These are phyloP conservation scores for Melanchra persicariae DNA, from an alignment of 2,888 invertebrate genomes.

Conservation along the genomic window DNA sequence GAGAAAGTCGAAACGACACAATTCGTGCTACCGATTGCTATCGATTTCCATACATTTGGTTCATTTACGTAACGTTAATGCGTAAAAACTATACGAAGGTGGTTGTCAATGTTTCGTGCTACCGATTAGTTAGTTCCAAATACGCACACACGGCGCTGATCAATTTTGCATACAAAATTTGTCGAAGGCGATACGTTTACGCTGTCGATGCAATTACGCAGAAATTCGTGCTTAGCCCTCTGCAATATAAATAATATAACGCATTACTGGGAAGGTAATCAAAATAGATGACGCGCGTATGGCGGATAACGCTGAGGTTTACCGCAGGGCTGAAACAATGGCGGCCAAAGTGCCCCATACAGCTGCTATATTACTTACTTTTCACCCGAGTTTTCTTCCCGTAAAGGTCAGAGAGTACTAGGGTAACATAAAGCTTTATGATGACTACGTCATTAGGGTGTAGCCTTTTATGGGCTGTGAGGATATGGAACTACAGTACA, in stretches of 20 bases:
- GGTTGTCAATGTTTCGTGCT: too few relatives aligned
- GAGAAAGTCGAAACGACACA: too few relatives aligned
- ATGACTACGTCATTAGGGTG: conserved; percentile 40
- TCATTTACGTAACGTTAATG: too few relatives aligned
- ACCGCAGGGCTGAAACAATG: conserved; percentile 54
- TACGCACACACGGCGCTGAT: too few relatives aligned
- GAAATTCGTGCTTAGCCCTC: too few relatives aligned
- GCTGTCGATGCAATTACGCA: too few relatives aligned
- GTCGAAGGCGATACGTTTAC: too few relatives aligned
- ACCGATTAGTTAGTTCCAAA: too few relatives aligned
- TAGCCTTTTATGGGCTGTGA: conserved; percentile 34
- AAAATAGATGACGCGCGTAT: conserved; percentile 82
- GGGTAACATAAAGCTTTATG: conserved; percentile 39
- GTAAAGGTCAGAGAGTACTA: conserved; percentile 56
- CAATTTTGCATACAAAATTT: too few relatives aligned
- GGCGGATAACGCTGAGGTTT: conserved; percentile 72
- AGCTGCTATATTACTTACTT: conserved; percentile 36
- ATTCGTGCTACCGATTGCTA: too few relatives aligned
- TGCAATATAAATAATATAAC: conserved; percentile 55
- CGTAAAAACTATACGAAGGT: too few relatives aligned
- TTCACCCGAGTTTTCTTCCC: conserved; percentile 38
- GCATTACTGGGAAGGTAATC: conserved; percentile 74
- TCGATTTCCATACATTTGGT: too few relatives aligned
- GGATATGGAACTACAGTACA: conserved; percentile 14
- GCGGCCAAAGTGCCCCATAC: conserved; percentile 21